A percentile compares a stretch with the other conserved stretches of the same genome.
Evolutionary conservation across 1,140 invertebrate species (phyloP).

Genomic region (Paraescarpia echinospica): DNA sequence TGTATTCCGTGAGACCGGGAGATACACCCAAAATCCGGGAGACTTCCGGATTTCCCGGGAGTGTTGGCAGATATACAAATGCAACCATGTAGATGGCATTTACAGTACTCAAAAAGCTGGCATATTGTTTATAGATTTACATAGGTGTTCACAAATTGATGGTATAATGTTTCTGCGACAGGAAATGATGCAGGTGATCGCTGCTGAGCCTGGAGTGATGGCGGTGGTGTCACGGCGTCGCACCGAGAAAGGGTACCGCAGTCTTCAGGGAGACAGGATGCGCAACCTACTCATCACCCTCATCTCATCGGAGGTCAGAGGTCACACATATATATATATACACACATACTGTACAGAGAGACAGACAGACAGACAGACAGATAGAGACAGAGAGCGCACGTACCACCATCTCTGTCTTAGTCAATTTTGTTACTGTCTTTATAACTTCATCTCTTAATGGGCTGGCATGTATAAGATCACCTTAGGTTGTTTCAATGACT

Average conservation of each 20-base stretch:
- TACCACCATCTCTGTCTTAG: background rate
- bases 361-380: no score
- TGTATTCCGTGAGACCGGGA: no score
- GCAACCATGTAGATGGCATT: no score
- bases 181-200: conserved; percentile 54
- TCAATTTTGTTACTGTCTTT: background rate
- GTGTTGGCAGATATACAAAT: no score
- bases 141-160: no score
- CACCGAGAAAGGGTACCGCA: conserved; percentile 52
- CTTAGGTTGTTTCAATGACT: background rate
- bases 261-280: conserved; percentile 52
- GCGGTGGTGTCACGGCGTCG: conserved; percentile 48
- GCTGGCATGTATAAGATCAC: background rate
- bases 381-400: no score
- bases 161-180: conserved; percentile 26
- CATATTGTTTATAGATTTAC: no score
- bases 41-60: no score
- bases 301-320: conserved; percentile 27
- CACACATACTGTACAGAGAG: background rate
- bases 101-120: no score
- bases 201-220: conserved; percentile 49
- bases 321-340: no score
- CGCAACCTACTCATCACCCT: conserved; percentile 42
- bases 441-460: background rate
- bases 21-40: no score